phyloP scores from a whole-genome alignment of 2,797 vertebrate species.

The Momotus momota region DNA sequence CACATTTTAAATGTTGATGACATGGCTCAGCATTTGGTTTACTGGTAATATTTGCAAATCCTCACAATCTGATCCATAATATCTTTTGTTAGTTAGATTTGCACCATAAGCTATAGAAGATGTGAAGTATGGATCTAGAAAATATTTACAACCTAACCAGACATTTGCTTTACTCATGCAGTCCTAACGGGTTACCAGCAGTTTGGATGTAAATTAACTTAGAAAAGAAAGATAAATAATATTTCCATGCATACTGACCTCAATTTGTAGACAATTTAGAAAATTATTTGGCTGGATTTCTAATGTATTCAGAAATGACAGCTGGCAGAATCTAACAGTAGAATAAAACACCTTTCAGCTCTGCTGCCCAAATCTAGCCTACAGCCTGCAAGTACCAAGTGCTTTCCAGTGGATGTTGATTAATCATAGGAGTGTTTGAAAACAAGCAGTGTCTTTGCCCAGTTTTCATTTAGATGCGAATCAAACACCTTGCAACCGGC shows the following conservation, averaged over 20 bases:
- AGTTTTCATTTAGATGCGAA: neutral
- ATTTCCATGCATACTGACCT: neutral
- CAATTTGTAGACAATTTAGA: neutral
- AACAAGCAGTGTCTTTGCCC: neutral
- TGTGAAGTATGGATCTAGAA: neutral
- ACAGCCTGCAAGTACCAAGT: neutral
- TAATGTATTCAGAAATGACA: neutral
- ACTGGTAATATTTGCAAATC: neutral
- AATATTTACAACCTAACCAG: neutral
- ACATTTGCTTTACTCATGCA: neutral
- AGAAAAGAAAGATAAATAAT: neutral
- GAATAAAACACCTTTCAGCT: conserved; percentile 35
- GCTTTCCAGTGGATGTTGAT: neutral
- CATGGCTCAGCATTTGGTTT: neutral
- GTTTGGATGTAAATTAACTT: neutral
- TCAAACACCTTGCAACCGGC: neutral
- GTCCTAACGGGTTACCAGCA: neutral
- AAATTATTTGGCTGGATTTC: neutral
- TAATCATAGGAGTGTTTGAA: neutral
- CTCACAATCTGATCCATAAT: neutral
- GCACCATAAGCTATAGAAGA: neutral
- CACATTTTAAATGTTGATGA: neutral
- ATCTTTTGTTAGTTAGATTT: neutral
- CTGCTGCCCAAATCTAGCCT: conserved; percentile 30
- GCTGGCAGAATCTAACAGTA: neutral